Base-by-base conservation (phyloP, 2,888 invertebrate genomes). In the Chelonus formosanus region DNA sequence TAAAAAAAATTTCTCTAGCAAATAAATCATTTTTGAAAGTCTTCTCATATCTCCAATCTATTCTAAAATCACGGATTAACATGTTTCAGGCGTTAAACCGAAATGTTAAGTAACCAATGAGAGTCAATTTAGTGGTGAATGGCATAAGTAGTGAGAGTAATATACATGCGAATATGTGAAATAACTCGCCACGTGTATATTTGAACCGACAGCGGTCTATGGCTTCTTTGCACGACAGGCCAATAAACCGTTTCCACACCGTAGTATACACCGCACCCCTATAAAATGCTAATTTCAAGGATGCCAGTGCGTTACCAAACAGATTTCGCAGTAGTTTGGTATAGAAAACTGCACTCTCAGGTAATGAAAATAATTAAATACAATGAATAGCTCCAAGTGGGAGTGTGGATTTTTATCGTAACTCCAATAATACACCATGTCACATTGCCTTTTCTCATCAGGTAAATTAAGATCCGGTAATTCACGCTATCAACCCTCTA, bases 141-240 rank as follows among this genome's bases (percentile, higher is more conserved):
- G 36, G 40, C 40, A 40, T 32, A 40, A 40, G 50, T 20, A 48
- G n/a, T 35, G n/a, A 6, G 62, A 55, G 72, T 71, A 64, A 71
- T 74, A 74, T 73, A 68, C 69, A 71, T 73, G 70, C 68, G 65
- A 67, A 69, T 67, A 60, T 68, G 63, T 60, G 72, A 70, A 77
- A 75, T 74, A 76, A 78, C 70, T 72, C 76, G 75, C 71, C 40
- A 61, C 52, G 62, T 63, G 57, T 64, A 67, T 69, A 67, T 65
- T 66, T 63, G 68, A 63, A 65, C 53, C 67, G 55, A 60, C 69
- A 47, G 57, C 70, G 64, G 70, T 65, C 76, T 78, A 83, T 80
- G 79, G 80, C 80, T 78, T 75, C 79, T 81, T 80, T 76, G 74
- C 83, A 81, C 83, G 83, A 78, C 75, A 80, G 71, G 74, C 79